Conservation (phyloP, 1,140 invertebrate species). For the Drosophila yakuba region DNA sequence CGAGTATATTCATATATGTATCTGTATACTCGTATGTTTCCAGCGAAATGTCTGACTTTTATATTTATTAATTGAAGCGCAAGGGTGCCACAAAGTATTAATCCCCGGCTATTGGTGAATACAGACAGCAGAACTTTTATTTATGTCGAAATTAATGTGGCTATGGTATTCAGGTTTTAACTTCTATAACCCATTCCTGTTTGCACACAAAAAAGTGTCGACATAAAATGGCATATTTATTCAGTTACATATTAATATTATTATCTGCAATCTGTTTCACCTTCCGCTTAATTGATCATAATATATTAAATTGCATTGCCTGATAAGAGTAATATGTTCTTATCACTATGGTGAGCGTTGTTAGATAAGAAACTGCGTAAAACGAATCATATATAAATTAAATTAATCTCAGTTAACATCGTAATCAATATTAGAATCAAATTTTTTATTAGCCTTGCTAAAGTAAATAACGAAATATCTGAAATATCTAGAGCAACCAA, state of each 20-base stretch:
- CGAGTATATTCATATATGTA: conserved; percentile 5
- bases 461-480: background rate
- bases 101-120: conserved; percentile 21
- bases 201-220: background rate
- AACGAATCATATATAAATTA: too few species aligned
- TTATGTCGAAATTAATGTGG: background rate
- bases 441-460: background rate
- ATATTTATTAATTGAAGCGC: conserved; percentile 28
- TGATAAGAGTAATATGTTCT: background rate
- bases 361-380: too few species aligned
- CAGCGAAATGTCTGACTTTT: conserved; percentile 9
- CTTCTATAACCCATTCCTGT: background rate
- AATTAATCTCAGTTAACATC: too few species aligned
- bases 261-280: background rate
- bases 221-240: background rate
- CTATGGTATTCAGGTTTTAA: background rate
- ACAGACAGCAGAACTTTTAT: conserved; percentile 7
- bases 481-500: background rate
- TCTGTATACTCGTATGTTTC: background rate
- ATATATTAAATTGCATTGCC: background rate
- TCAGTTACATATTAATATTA: background rate
- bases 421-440: too few species aligned
- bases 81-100: conserved; percentile 14
- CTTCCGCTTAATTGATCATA: background rate
- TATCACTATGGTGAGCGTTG: too few species aligned